Percentiles rank a stretch among this genome's conserved stretches.
Evolutionary conservation across 2,113 vertebrate species (phyloP).

Genomic region (Cavia porcellus): DNA sequence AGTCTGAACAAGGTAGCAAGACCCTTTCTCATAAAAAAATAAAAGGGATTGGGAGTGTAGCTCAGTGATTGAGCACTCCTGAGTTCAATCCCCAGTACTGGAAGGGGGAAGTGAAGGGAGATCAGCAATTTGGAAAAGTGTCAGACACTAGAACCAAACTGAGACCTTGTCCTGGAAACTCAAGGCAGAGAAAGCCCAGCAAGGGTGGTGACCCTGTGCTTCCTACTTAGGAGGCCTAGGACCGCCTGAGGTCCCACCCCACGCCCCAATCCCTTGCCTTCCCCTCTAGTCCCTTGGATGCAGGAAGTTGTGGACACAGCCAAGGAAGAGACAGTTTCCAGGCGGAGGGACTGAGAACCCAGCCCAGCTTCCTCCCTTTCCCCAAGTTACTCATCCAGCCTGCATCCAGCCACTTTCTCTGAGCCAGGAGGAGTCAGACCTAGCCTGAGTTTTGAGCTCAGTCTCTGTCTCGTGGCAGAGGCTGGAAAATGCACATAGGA

Average conservation of each 20-base stretch:
- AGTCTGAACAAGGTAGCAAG: not conserved
- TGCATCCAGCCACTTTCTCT: not conserved
- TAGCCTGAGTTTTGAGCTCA: not conserved
- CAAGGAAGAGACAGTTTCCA: not conserved
- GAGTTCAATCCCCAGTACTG: not conserved
- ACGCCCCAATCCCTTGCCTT: not conserved
- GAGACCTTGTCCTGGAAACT: not conserved
- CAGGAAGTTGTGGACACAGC: not conserved
- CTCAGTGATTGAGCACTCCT: not conserved
- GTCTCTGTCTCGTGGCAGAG: not conserved
- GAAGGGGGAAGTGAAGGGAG: fast-evolving
- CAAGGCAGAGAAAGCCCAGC: not conserved
- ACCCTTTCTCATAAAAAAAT: not conserved
- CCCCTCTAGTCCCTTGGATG: not conserved
- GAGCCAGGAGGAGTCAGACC: not conserved
- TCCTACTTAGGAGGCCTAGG: not conserved
- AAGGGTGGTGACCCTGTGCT: not conserved
- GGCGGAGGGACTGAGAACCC: not conserved
- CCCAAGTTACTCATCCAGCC: not conserved
- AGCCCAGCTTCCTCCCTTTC: not conserved
- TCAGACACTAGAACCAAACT: not conserved
- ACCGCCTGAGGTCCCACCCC: not conserved
- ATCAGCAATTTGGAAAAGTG: not conserved
- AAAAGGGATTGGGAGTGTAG: not conserved
- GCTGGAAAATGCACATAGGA: not conserved